Base-by-base conservation (phyloP, 2,888 invertebrate species). In the Gortyna flavago region DNA sequence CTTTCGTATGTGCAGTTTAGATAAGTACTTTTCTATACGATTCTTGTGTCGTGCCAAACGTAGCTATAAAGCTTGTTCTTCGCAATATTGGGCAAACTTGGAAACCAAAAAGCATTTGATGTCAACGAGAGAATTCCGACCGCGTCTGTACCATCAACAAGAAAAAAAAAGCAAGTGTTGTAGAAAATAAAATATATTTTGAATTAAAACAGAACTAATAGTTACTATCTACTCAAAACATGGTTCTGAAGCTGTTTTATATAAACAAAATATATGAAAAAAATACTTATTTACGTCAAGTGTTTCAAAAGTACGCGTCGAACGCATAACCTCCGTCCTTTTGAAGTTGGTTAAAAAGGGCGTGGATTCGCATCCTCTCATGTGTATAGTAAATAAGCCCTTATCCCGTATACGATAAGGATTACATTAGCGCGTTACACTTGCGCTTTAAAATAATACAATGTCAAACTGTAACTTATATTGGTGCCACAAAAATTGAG, bases 361-460 rank as follows among this genome's bases (percentile, higher is more conserved):
- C 69, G 74, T 73, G 79, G 73, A 64, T 68, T 76, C 69, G 79
- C 74, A 84, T 85, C 69, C 84, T 79, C 87, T 86, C 87, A 69
- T 76, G 59, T 62, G 25, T 76, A 51, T 62, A 85, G 59, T 67
- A 86, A 85, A 85, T 74, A 73, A 84, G 75, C 83, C 88, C 84
- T 70, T 85, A 77, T 71, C 80, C 85, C 87, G 61, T 80, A 82
- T 71, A 84, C 48, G 77, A 85, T 87, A 88, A 84, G 83, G 83
- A 82, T 79, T 85, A 88, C 73, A 85, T 76, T 75, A 79, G 83
- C 79, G 83, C 75, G 68, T 62, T 76, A 88, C 82, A 85, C 76
- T 84, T 81, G 83, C 77, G 77, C 80, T 86, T 81, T 81, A 78
- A 82, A 76, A 80, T 67, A 65, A 85, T 59, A 85, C 61, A 48